These are phyloP conservation scores for Crotophaga sulcirostris DNA, from an alignment of 2,113 vertebrate species.

Conservation along the genomic window DNA sequence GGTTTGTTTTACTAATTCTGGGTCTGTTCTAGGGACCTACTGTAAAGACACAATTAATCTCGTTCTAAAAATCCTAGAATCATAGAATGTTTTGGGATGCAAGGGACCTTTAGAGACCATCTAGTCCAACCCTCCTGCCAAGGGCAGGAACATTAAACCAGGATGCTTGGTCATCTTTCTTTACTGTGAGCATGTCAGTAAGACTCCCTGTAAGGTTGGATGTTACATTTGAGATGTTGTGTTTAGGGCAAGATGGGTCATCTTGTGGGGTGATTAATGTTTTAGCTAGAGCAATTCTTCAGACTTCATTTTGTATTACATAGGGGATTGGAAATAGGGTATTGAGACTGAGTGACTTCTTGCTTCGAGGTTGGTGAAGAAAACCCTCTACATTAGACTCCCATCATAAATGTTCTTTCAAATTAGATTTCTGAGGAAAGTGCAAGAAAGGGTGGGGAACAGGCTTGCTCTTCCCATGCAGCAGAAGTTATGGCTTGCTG, in stretches of 20 bases:
- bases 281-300: background rate
- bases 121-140: background rate
- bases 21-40: background rate
- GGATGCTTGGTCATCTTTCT: background rate
- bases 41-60: background rate
- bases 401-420: background rate
- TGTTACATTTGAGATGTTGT: background rate
- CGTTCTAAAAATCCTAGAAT: background rate
- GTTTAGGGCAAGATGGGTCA: background rate
- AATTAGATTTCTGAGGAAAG: background rate
- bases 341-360: background rate
- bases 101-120: background rate
- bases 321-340: background rate
- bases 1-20: background rate
- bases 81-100: background rate
- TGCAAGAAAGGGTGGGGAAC: background rate
- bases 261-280: background rate
- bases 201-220: background rate
- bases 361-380: background rate
- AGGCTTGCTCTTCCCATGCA: background rate
- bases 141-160: background rate
- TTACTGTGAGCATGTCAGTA: background rate
- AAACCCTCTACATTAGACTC: background rate
- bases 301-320: background rate
- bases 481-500: background rate